Evolutionary conservation across 1,140 invertebrate genomes (phyloP), one percentile per base, ranked within the genome.

Genomic region (Subanguina moxae): DNA sequence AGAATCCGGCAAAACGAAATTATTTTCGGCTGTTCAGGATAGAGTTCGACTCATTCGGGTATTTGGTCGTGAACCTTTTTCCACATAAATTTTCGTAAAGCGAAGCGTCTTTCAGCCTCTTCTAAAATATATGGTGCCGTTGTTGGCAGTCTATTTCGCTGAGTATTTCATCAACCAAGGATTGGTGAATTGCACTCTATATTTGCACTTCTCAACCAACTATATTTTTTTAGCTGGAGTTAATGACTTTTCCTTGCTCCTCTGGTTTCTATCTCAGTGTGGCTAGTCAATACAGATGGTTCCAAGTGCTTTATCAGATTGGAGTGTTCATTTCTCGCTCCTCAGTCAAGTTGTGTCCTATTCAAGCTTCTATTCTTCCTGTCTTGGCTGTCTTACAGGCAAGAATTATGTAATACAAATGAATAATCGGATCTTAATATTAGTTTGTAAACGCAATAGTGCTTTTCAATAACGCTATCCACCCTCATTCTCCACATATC

Each of bases 101-200:
- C n/a, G n/a, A n/a, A 38, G 3, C 8, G 19, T 48, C 15, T 28
- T 45, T 57, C n/a, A 71, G 68, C 78, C 85, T 0, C 79, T 92
- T n/a, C 68, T 90, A 3, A 88, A 87, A 69, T 92, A 88, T 75
- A 91, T 92, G 88, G 80, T 92, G 67, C 91, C 91, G 0, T 82
- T 93, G 1, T 86, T 86, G 0, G 75, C 90, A 25, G 91, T 93
- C 0, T 93, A 93, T 78, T 86, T 91, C 70, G 90, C 90, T 70
- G 91, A 93, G 78, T 93, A 93, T 83, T 90, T 91, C 73, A 93
- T 93, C 71, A 93, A 93, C 84, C 90, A 93, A 84, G 91, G 90
- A 74, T 83, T 92, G 52, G 67, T 75, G 27, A 66, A 48, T 75
- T 1, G 0, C 21, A 9, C 64, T 38, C 11, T 61, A 3, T 21